Evolutionary conservation across 1,140 invertebrate species (phyloP), one percentile per base, ranked within the genome.

Genomic region (Planococcus citri): DNA sequence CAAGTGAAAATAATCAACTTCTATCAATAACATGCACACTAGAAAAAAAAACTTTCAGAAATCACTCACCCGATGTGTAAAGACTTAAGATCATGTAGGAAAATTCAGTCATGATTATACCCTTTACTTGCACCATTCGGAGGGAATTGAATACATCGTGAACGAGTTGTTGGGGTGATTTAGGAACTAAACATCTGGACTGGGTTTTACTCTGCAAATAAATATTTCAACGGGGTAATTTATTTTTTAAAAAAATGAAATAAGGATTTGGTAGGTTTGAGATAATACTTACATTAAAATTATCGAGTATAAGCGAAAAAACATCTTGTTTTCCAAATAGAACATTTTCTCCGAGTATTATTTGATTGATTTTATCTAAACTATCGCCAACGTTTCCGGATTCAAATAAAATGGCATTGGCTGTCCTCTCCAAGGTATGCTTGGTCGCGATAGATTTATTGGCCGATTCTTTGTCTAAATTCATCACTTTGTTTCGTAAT

Each of bases 41-140:
- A 33, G 4, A 33, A 3, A 33, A 33, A 33, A 33, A 33, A 33
- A 33, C 29, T 33, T 12, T 33, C 4, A 33, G 17, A 51, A 14
- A 51, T 8, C 71, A 76, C 72, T 77, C 80, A 87, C 88, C 88
- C 81, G 86, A 85, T 33, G 86, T 86, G 73, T 90, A 90, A 24
- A 90, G 78, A 71, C 83, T 83, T 24, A 92, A 78, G 68, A 92
- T 78, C 83, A 89, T 89, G 82, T 88, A 92, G 0, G 90, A 90
- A 79, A 92, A 92, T 76, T 92, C 88, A 80, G 91, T 87, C 88
- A 92, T 91, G 14, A 86, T 83, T 78, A 88, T 91, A 1, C 88
- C 90, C 77, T 92, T 91, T 70, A 92, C 82, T 80, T 92, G 88
- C 0, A 89, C 86, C 14, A 91, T 77, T 1, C 88, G 84, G 60